Evolutionary conservation across 2,797 vertebrate species (phyloP), one percentile per base, ranked within the genome.

Genomic region (Emys orbicularis): DNA sequence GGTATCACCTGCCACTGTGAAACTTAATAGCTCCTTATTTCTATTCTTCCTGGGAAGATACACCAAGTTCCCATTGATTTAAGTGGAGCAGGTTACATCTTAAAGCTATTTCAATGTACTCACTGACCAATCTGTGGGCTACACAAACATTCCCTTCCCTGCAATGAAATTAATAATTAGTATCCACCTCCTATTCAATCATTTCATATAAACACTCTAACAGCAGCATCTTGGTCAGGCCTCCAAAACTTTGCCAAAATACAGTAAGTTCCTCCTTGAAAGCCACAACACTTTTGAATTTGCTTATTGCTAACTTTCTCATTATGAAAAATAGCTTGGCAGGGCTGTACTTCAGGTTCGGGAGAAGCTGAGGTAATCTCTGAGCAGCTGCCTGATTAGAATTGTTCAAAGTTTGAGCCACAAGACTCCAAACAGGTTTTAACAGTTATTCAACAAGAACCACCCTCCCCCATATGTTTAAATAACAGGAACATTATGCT

Each of bases 251-350:
- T 81, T 96, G 92, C 92, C 87, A 95, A 94, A 96, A 8, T 92
- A 74, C 83, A 83, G n/a, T 15, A 12, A 80, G 95, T 90, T 95
- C 47, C 23, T 93, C 53, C 27, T 92, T 81, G 49, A 86, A 89
- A 97, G 77, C 68, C 27, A 37, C 25, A 95, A 68, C 49, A 93
- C 61, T 95, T 82, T 89, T 91, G 89, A 93, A 96, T 95, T 83
- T 92, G 2, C 65, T 96, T 93, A 27, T 54, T 94, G 54, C 94
- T 96, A 97, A 96, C 76, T 80, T 97, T 90, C 56, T 84, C 80
- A 89, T 34, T n/a, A 41, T 41, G 77, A 57, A 72, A 90, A 81
- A 61, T 83, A 95, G 68, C 34, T 27, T 91, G 83, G 72, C 88
- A 83, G 90, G 87, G 94, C 93, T 96, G 93, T 77, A 94, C 95